Conservation (phyloP, 2,113 vertebrate species). For the Nematolebias whitei region DNA sequence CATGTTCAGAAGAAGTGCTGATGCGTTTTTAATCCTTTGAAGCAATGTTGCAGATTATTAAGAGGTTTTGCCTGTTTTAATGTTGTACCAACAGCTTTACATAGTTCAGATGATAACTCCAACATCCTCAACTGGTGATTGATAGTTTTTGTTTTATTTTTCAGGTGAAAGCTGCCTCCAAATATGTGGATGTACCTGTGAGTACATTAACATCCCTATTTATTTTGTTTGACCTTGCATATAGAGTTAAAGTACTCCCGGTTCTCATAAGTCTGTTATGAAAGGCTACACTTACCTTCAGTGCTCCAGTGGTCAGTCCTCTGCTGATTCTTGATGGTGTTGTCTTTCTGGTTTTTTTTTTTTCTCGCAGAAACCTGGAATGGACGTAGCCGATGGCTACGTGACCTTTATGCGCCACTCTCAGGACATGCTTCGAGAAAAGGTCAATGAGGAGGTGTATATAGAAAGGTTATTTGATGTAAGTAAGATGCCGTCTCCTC, state of each 20-base stretch:
- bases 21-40: background rate
- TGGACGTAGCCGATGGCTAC: constrained; percentile 99
- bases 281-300: background rate
- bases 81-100: no score
- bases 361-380: constrained; percentile 92
- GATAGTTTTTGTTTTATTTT: constrained; percentile 69
- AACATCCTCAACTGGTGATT: background rate
- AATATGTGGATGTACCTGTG: constrained; percentile 99
- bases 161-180: constrained; percentile 99
- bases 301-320: background rate
- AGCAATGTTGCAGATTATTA: background rate
- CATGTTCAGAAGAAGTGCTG: no score
- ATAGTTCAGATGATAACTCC: background rate
- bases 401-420: constrained; percentile 99
- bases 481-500: constrained; percentile 99
- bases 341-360: constrained; percentile 49
- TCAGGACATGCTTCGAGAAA: constrained; percentile 99
- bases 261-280: background rate
- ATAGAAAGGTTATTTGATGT: constrained; percentile 99
- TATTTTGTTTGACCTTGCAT: constrained; percentile 31
- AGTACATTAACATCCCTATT: constrained; percentile 75
- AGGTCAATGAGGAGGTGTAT: constrained; percentile 99
- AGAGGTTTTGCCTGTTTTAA: no score
- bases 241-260: no score
- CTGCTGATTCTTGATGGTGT: constrained; percentile 22